Evolutionary conservation across 35 echinoderm and acorn worm species (phyloP).

Genomic region (Lytechinus variegatus): DNA sequence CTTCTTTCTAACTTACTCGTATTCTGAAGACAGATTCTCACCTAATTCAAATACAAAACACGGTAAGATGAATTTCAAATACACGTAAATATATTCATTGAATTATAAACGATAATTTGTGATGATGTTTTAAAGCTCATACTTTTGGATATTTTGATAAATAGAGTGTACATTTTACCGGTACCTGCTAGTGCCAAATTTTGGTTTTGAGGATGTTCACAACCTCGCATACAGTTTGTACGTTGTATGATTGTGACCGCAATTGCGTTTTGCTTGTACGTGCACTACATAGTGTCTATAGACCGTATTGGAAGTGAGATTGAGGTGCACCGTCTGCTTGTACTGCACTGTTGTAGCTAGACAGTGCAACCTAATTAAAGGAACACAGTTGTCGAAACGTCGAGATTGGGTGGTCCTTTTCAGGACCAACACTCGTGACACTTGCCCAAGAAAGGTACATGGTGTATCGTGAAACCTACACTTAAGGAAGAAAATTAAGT

Average conservation of each 20-base stretch:
- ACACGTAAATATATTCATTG: neutral
- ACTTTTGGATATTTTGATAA: neutral
- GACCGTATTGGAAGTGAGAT: neutral
- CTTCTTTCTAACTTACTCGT: neutral
- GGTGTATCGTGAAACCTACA: too few species aligned
- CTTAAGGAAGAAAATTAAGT: too few species aligned
- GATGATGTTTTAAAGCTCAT: neutral
- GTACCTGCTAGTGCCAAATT: too few species aligned
- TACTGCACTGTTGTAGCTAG: neutral
- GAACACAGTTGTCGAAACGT: too few species aligned
- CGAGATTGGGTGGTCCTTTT: too few species aligned
- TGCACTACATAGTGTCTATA: neutral
- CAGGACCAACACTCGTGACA: too few species aligned
- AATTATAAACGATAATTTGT: neutral
- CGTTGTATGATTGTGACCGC: neutral
- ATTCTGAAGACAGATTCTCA: neutral
- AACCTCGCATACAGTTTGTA: constrained; percentile 9
- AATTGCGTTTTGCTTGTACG: neutral
- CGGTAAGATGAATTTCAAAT: neutral
- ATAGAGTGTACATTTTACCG: neutral
- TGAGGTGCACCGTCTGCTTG: neutral
- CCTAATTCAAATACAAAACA: neutral
- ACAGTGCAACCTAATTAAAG: neutral
- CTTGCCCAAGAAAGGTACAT: too few species aligned
- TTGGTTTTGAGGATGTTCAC: constrained; percentile 34